Conservation (phyloP, 2,888 invertebrate genomes). For the Mamestra brassicae region DNA sequence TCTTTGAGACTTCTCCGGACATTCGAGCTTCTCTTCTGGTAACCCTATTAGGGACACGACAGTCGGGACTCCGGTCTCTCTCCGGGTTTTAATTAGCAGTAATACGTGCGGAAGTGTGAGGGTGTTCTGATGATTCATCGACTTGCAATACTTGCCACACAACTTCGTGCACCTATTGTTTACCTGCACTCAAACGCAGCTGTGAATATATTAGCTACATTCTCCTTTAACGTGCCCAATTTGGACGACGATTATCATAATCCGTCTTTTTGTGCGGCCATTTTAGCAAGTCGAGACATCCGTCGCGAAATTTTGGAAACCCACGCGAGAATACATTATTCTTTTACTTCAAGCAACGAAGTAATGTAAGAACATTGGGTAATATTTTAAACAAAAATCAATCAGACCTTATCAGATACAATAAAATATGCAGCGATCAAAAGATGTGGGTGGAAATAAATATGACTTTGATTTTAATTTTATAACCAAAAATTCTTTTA, state of each 20-base stretch:
- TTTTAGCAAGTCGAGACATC: slow-evolving; percentile 55
- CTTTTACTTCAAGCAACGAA: slow-evolving; percentile 23
- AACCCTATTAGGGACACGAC: slow-evolving; percentile 50
- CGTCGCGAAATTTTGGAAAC: slow-evolving; percentile 40
- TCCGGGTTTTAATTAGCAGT: slow-evolving; percentile 73
- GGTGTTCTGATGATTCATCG: slow-evolving; percentile 76
- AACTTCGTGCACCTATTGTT: slow-evolving; percentile 60
- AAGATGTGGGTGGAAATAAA: slow-evolving; percentile 54
- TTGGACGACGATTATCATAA: slow-evolving; percentile 64
- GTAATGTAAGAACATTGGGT: slow-evolving; percentile 29
- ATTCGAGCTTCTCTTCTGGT: slow-evolving; percentile 24
- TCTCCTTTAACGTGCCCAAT: slow-evolving; percentile 58
- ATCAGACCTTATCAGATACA: slow-evolving; percentile 59
- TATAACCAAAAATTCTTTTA: slow-evolving; percentile 52
- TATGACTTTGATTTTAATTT: slow-evolving; percentile 56
- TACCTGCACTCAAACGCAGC: slow-evolving; percentile 61
- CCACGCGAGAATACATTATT: slow-evolving; percentile 43
- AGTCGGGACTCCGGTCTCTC: slow-evolving; percentile 55
- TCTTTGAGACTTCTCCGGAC: slow-evolving; percentile 7
- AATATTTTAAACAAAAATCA: slow-evolving; percentile 49
- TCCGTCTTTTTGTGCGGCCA: slow-evolving; percentile 53
- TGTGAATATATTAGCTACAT: slow-evolving; percentile 65
- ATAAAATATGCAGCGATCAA: slow-evolving; percentile 58
- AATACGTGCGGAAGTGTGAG: slow-evolving; percentile 74
- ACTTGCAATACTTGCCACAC: slow-evolving; percentile 59